phyloP scores from a whole-genome alignment of 2,888 invertebrate genomes.

The Zygogramma bicolorata region DNA sequence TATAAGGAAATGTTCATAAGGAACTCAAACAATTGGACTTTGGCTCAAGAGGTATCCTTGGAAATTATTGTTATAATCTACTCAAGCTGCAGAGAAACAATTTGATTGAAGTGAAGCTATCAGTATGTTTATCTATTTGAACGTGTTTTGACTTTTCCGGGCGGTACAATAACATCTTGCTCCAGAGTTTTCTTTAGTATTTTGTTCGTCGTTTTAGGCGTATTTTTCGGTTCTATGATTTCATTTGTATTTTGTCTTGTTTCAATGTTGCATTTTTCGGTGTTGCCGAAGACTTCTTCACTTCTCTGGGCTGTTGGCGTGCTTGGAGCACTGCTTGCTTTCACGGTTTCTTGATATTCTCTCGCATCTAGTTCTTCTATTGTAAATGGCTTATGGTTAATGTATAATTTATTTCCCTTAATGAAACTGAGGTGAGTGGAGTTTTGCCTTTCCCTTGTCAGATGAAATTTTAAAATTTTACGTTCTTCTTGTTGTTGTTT shows the following conservation, averaged over 20 bases:
- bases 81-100: not conserved
- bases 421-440: not conserved
- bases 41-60: not conserved
- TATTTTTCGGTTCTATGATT: not conserved
- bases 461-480: not conserved
- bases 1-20: not conserved
- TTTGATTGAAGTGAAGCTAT: not conserved
- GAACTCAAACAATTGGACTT: not conserved
- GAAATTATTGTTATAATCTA: not conserved
- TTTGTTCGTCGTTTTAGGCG: not conserved
- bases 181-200: not conserved
- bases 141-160: not conserved
- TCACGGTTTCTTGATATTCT: not conserved
- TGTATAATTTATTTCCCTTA: not conserved
- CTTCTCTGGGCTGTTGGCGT: not conserved
- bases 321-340: not conserved
- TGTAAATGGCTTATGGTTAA: not conserved
- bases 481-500: conserved; percentile 7
- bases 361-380: not conserved
- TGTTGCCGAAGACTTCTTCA: not conserved
- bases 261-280: not conserved
- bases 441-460: not conserved
- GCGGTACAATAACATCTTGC: not conserved
- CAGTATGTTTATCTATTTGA: not conserved
- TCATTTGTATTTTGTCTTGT: not conserved